Base-by-base conservation (phyloP, 2,888 invertebrate species). In the Ophion ellenae region DNA sequence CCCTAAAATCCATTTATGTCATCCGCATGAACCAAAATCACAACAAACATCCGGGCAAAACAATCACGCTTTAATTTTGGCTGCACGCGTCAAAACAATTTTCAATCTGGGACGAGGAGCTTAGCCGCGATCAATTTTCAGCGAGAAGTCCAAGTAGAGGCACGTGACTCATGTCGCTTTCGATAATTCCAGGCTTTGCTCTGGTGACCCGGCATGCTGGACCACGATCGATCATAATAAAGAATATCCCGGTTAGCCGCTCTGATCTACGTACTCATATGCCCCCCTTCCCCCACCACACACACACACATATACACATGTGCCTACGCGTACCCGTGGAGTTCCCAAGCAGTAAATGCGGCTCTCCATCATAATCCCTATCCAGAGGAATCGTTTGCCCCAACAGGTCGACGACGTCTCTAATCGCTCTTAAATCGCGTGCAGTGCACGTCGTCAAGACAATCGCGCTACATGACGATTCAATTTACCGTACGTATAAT, bases 161-260 rank as follows among this genome's bases (percentile, higher is more conserved):
- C 83, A 61, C 74, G 83, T 83, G 79, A 28, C 69, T 63, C 71
- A 2, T 53, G 79, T 83, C 74, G 66, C 63, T 75, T 53, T 53
- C 40, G n/a, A 75, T 70, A 79, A 83, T 83, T 63, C 36, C 67
- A 88, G 84, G 89, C 90, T 90, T 91, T 90, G 87, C 87, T 59
- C 67, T 81, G 81, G 75, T 90, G 90, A 90, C 89, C 90, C 90
- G 89, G 90, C 91, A 90, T 89, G 89, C 88, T 88, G 86, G 88
- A 86, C 89, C 90, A 88, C 91, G 89, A 92, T 92, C 91, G 90
- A 92, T 92, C 92, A 92, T 92, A 88, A 87, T 88, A 79, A 84
- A 83, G 83, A 80, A 75, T 79, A 79, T 47, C 61, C 14, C 1
- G 53, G 11, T 63, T 66, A 53, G 67, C 40, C 36, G n/a, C 1